These are phyloP conservation scores for Zoanthus sansibaricus DNA, from an alignment of 92 coral and sea anemone species.

Conservation along the genomic window DNA sequence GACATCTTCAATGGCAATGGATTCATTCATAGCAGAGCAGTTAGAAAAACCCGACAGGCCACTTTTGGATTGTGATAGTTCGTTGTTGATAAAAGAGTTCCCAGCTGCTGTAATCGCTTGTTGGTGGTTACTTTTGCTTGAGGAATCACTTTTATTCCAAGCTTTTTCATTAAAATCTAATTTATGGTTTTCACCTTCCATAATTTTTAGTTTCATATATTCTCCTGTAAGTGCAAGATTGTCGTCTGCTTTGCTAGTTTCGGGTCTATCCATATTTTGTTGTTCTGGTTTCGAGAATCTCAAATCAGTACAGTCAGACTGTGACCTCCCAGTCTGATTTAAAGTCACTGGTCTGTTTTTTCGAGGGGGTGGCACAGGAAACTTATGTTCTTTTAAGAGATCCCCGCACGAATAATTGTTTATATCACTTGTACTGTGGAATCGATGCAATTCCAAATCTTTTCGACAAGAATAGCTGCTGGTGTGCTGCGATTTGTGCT, in stretches of 20 bases:
- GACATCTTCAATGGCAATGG: constrained; percentile 30
- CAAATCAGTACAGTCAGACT: constrained; percentile 20
- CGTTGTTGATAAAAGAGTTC: background rate
- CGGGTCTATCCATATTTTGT: background rate
- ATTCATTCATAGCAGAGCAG: constrained; percentile 30
- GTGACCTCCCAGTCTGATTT: constrained; percentile 11
- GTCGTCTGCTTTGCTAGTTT: background rate
- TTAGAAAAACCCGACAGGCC: background rate
- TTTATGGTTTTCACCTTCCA: background rate
- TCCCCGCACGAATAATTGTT: background rate
- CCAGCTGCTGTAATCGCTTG: background rate
- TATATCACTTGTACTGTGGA: constrained; percentile 28
- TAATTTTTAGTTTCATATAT: background rate
- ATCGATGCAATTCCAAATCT: constrained; percentile 16
- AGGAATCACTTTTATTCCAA: background rate
- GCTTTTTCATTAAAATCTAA: background rate
- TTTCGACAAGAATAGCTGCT: background rate
- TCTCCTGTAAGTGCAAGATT: background rate
- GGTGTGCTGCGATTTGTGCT: background rate
- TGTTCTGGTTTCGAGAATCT: background rate
- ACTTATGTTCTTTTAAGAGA: background rate
- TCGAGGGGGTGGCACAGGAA: constrained; percentile 31
- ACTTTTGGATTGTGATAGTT: background rate
- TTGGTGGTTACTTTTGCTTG: background rate
- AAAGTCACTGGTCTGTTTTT: background rate